Evolutionary conservation across 2,797 vertebrate species (phyloP).

Genomic region (Meda fulgida): DNA sequence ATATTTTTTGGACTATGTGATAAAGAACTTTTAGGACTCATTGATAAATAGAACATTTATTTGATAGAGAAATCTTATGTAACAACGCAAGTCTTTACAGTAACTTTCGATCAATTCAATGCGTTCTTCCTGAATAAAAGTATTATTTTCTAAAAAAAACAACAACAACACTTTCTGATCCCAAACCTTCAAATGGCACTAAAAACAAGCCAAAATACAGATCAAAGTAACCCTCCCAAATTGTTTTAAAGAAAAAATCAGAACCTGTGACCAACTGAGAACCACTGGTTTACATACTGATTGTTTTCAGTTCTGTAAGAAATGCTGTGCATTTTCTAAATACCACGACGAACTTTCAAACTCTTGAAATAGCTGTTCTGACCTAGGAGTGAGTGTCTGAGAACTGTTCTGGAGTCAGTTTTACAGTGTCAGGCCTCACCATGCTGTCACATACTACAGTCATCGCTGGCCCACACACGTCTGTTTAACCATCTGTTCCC

Average conservation of each 20-base stretch:
- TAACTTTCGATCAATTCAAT: neutral
- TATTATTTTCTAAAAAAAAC: neutral
- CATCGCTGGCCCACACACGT: conserved; percentile 61
- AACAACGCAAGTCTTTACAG: neutral
- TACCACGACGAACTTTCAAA: conserved; percentile 1
- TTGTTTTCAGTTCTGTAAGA: neutral
- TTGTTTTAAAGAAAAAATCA: too few species aligned
- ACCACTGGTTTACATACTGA: neutral
- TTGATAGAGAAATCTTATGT: neutral
- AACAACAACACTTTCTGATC: too few species aligned
- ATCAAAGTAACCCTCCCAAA: too few species aligned
- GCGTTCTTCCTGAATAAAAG: neutral
- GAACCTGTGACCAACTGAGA: neutral
- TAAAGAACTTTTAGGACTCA: neutral
- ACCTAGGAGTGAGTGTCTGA: conserved; percentile 26
- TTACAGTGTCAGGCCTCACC: conserved; percentile 46
- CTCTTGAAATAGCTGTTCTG: conserved; percentile 46
- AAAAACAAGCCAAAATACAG: neutral
- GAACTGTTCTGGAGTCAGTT: conserved; percentile 52
- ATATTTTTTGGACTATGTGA: neutral
- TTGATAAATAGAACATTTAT: neutral
- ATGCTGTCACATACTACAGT: conserved; percentile 54
- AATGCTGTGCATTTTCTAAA: neutral
- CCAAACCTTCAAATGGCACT: neutral
- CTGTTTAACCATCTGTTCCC: conserved; percentile 66